Base-by-base conservation (phyloP, 2,113 vertebrate genomes). In the Castor canadensis region DNA sequence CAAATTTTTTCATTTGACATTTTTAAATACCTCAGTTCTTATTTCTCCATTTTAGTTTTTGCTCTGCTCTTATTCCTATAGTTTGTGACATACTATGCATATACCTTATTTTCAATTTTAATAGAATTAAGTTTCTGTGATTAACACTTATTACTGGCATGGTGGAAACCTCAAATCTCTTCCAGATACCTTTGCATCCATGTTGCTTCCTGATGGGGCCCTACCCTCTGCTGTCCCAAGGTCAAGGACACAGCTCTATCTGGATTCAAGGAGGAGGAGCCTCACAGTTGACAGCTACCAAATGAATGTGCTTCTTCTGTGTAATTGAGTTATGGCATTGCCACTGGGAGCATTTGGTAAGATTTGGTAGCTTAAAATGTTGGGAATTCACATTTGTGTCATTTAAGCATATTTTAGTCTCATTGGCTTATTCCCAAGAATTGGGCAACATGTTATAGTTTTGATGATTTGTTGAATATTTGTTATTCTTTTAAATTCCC, bases 401-500 rank as follows among this genome's bases (percentile, higher is more conserved):
- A 60, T 82, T 94, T 85, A 84, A 94, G 56, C 49, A 69, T 56
- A 96, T 95, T 91, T 95, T 88, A 76, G 85, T 90, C 26, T 93
- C 49, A 58, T 10, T 96, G 96, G 96, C 77, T 89, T 89, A 62
- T 47, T 80, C 56, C 79, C 95, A 95, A 89, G 96, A 97, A 95
- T 95, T 97, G 92, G 94, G 96, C 86, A 97, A 97, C 69, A 93
- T 95, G 94, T 97, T 97, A 97, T 62, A 95, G 85, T 95, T 96
- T 96, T 88, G 85, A 96, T 97, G 94, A 97, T 95, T 97, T 98
- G 91, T 97, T 97, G 79, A 77, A 80, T 95, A 90, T 94, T 96
- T 97, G 96, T 97, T 97, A 95, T 96, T 96, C 93, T 97, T 97
- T 93, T 79, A 96, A 97, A 97, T 97, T 96, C 95, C 95, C 96